Evolutionary conservation across 2,797 vertebrate genomes (phyloP).

Genomic region (Nasua narica): DNA sequence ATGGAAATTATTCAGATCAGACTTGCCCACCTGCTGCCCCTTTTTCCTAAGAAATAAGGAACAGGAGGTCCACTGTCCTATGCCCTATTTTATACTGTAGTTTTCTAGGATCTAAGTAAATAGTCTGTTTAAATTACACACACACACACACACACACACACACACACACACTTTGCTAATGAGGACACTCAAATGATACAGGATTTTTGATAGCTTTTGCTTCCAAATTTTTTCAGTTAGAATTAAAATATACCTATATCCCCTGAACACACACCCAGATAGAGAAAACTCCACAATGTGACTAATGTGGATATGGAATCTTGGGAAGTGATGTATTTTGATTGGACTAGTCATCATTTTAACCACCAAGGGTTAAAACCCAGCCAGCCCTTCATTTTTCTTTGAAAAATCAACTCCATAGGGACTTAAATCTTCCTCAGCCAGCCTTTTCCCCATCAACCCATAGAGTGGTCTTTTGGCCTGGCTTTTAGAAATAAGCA

Average conservation of each 20-base stretch:
- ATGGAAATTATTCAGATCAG: background rate
- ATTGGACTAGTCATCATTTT: conserved; percentile 2
- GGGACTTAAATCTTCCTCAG: background rate
- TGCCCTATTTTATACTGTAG: background rate
- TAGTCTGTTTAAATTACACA: background rate
- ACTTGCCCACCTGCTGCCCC: background rate
- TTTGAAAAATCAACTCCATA: conserved; percentile 29
- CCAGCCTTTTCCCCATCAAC: background rate
- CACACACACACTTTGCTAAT: background rate
- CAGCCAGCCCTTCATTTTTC: conserved; percentile 36
- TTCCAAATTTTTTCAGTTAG: background rate
- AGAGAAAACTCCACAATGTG: background rate
- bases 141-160: background rate
- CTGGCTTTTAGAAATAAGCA: background rate
- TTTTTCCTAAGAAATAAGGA: background rate
- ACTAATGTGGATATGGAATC: background rate
- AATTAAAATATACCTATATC: background rate
- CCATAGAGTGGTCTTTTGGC: background rate
- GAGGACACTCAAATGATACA: background rate
- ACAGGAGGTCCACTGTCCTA: background rate
- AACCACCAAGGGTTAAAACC: conserved; percentile 29
- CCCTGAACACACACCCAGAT: background rate
- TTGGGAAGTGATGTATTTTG: conserved; percentile 27
- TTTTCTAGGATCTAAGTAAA: background rate
- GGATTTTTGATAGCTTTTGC: conserved; percentile 5